phyloP scores from a whole-genome alignment of 2,888 invertebrate genomes.

The Danaus chrysippus region DNA sequence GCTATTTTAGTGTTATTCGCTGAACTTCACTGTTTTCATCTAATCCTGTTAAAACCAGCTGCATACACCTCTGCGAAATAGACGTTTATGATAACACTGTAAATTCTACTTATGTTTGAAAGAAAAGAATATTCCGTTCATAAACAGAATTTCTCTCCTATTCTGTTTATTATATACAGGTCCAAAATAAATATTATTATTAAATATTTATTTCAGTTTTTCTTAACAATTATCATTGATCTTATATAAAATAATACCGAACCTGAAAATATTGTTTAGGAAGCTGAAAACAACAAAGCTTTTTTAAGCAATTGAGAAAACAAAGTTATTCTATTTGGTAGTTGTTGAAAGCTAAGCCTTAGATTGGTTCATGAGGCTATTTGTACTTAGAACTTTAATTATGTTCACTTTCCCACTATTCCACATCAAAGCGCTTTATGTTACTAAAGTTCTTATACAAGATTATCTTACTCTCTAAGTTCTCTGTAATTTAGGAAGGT shows the following conservation, averaged over 20 bases:
- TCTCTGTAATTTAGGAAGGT: conserved; percentile 20
- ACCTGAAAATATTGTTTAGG: too few species aligned
- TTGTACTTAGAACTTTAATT: conserved; percentile 26
- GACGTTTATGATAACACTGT: neutral
- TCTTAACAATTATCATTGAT: too few species aligned
- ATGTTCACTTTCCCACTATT: conserved; percentile 20
- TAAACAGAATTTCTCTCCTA: too few species aligned
- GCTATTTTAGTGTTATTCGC: neutral
- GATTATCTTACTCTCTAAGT: conserved; percentile 29
- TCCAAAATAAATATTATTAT: too few species aligned
- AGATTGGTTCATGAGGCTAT: conserved; percentile 11
- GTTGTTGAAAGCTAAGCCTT: neutral
- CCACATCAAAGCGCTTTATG: conserved; percentile 24
- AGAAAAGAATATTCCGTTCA: neutral
- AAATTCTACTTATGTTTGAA: conserved; percentile 1
- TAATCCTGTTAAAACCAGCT: conserved; percentile 8
- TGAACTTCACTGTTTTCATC: neutral
- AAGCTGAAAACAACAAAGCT: neutral
- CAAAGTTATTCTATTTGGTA: neutral
- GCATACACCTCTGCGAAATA: neutral
- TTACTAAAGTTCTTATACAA: conserved; percentile 21
- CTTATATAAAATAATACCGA: too few species aligned
- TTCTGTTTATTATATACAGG: too few species aligned
- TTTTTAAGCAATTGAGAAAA: neutral
- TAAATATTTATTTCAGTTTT: too few species aligned